phyloP scores from a whole-genome alignment of 1,140 invertebrate genomes.

The Cataglyphis hispanica region DNA sequence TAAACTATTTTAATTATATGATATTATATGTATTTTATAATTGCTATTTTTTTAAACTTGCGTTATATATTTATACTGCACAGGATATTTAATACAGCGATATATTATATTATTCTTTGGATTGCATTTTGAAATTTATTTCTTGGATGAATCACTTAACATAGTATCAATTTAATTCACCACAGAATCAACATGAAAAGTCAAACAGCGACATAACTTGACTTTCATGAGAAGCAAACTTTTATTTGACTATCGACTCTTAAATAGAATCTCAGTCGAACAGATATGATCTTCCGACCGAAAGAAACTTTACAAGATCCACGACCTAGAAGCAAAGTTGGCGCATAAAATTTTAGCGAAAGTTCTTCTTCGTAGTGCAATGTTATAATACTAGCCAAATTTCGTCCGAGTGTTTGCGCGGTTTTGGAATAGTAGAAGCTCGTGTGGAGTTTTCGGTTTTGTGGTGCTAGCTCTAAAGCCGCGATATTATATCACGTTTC shows the following conservation, averaged over 20 bases:
- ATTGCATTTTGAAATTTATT: slow-evolving; percentile 25
- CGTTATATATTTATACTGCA: not conserved
- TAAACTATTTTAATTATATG: slow-evolving; percentile 8
- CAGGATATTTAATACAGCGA: not conserved
- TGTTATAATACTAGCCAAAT: slow-evolving; percentile 50
- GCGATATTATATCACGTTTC: slow-evolving; percentile 50
- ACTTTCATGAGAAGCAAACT: slow-evolving; percentile 38
- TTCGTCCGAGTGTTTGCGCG: slow-evolving; percentile 51
- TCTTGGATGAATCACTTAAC: slow-evolving; percentile 12
- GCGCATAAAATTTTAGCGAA: slow-evolving; percentile 56
- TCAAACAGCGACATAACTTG: slow-evolving; percentile 39
- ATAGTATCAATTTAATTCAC: slow-evolving; percentile 34
- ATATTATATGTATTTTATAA: slow-evolving; percentile 10
- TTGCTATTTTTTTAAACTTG: not conserved
- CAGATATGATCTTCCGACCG: slow-evolving; percentile 39
- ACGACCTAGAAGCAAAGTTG: slow-evolving; percentile 51
- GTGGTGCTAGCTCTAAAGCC: slow-evolving; percentile 39
- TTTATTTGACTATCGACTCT: slow-evolving; percentile 58
- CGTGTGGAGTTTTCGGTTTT: slow-evolving; percentile 56
- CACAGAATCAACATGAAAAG: slow-evolving; percentile 32
- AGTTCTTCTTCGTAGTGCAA: slow-evolving; percentile 28
- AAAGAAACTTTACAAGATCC: slow-evolving; percentile 48
- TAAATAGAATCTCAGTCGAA: slow-evolving; percentile 32
- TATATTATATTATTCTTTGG: not conserved
- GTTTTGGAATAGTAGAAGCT: slow-evolving; percentile 26